A percentile compares a stretch with the other conserved stretches of the same genome.
Conservation (phyloP, 2,888 invertebrate species). For the Diarsia mendica region DNA sequence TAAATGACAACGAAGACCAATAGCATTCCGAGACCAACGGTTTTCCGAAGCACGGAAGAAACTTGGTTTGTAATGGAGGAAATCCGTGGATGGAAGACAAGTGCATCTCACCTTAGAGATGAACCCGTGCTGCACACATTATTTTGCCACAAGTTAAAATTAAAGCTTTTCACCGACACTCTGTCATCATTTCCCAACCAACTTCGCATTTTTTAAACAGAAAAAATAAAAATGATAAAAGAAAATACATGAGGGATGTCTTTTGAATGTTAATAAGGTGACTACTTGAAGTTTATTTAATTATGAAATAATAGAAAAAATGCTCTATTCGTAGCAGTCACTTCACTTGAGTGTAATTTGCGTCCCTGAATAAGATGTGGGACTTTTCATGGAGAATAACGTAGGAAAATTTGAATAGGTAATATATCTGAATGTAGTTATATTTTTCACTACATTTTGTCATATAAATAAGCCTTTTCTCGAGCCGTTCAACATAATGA, state of each 20-base stretch:
- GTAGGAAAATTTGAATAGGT: slow-evolving; percentile 44
- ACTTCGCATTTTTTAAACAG: background rate
- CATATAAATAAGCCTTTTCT: slow-evolving; percentile 25
- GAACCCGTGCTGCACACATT: too few relatives aligned
- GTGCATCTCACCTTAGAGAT: too few relatives aligned
- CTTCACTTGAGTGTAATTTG: slow-evolving; percentile 67
- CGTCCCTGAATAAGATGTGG: slow-evolving; percentile 61
- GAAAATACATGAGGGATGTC: slow-evolving; percentile 51
- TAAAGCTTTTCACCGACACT: background rate
- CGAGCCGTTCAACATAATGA: slow-evolving; percentile 13
- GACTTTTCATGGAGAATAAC: slow-evolving; percentile 29
- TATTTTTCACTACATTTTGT: slow-evolving; percentile 1
- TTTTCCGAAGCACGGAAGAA: too few relatives aligned
- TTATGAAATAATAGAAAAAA: slow-evolving; percentile 75
- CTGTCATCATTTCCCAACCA: background rate
- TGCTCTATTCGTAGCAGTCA: slow-evolving; percentile 55
- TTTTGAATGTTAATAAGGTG: slow-evolving; percentile 77
- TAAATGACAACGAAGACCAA: too few relatives aligned
- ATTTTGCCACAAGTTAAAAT: too few relatives aligned
- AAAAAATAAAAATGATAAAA: slow-evolving; percentile 27
- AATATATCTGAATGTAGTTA: slow-evolving; percentile 12
- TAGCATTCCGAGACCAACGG: too few relatives aligned
- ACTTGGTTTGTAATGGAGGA: too few relatives aligned
- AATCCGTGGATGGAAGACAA: too few relatives aligned
- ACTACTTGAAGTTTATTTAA: slow-evolving; percentile 79